These are phyloP conservation scores for human (Homo sapiens) DNA, from an alignment of 2,113 vertebrate genomes.

Conservation along the genomic window GRCh38 chr1:241932501-241933000, in stretches of 20 bases:
- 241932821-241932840: background rate
- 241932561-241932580: too few species aligned
- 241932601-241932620: too few species aligned
- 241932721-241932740: background rate
- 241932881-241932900: too few species aligned
- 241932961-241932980: background rate
- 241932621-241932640: too few species aligned
- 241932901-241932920: background rate
- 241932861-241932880: background rate
- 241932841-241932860: background rate
- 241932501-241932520: background rate
- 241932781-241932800: background rate
- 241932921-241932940: background rate
- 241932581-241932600: too few species aligned
- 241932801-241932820: background rate
- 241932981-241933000: rapidly evolving
- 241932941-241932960: background rate
- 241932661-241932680: too few species aligned
- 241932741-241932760: background rate
- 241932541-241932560: rapidly evolving
- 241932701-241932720: too few species aligned
- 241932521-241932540: too few species aligned
- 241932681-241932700: background rate
- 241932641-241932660: too few species aligned
- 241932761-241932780: background rate